These are phyloP conservation scores for Endomychus coccineus DNA, from an alignment of 2,888 invertebrate species.

Conservation along the genomic window DNA sequence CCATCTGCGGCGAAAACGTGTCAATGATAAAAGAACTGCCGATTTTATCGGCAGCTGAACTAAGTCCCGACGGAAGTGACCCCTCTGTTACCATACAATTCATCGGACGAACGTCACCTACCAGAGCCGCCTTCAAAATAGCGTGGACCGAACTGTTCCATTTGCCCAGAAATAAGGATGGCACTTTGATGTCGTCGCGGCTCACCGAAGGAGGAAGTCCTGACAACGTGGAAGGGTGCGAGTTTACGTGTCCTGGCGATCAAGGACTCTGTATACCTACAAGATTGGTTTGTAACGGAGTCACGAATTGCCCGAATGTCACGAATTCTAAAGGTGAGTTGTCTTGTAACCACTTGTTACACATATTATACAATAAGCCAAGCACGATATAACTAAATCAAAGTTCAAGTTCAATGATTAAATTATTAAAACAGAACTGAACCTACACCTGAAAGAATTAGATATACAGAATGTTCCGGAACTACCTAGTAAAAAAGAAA, in stretches of 20 bases:
- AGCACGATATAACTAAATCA: too few species aligned
- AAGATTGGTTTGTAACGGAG: constrained; percentile 77
- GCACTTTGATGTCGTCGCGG: constrained; percentile 67
- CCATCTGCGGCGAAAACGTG: constrained; percentile 81
- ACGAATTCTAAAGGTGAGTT: constrained; percentile 47
- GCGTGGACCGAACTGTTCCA: constrained; percentile 87
- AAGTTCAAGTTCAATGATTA: too few species aligned
- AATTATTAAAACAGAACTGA: too few species aligned
- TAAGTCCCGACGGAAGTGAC: constrained; percentile 56
- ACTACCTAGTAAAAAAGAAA: too few species aligned
- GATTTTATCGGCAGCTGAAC: constrained; percentile 69
- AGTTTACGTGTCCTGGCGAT: constrained; percentile 81
- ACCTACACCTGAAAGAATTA: too few species aligned
- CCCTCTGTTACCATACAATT: constrained; percentile 54
- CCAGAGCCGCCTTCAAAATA: constrained; percentile 77
- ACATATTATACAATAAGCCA: too few species aligned
- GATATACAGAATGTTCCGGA: too few species aligned
- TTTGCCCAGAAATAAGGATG: constrained; percentile 75
- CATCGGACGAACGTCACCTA: constrained; percentile 66
- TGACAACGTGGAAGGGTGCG: constrained; percentile 57
- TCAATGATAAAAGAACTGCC: constrained; percentile 73
- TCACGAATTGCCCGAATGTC: constrained; percentile 77
- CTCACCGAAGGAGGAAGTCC: constrained; percentile 54
- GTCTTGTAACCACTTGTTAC: too few species aligned
- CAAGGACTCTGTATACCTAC: constrained; percentile 77